phyloP scores from a whole-genome alignment of 2,888 invertebrate species.

The Spisula subtruncata region DNA sequence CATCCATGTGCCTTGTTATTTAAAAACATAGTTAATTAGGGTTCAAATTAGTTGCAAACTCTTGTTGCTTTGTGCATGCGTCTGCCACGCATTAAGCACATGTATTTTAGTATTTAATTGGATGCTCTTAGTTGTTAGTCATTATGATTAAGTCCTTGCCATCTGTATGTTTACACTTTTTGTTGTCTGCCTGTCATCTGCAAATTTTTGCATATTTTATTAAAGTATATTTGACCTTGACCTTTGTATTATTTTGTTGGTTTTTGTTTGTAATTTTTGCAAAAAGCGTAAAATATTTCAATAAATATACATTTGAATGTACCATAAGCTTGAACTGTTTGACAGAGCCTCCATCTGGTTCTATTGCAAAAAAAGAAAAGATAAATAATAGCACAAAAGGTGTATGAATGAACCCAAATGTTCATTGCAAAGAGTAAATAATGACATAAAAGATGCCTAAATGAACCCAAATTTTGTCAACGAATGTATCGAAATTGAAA shows the following conservation, averaged over 20 bases:
- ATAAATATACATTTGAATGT: neutral
- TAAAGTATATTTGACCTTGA: neutral
- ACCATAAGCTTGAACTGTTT: neutral
- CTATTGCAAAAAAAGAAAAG: neutral
- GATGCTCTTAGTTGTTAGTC: neutral
- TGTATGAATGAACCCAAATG: neutral
- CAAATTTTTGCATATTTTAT: neutral
- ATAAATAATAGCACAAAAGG: constrained; percentile 25
- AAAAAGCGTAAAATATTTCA: constrained; percentile 5
- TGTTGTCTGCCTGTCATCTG: neutral
- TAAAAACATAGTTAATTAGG: neutral
- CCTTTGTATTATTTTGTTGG: neutral
- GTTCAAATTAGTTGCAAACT: neutral
- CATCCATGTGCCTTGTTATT: neutral
- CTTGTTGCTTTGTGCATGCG: constrained; percentile 7
- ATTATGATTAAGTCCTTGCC: neutral
- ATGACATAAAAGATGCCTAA: neutral
- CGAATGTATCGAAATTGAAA: neutral
- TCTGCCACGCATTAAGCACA: neutral
- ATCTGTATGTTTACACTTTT: neutral
- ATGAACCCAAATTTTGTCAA: neutral
- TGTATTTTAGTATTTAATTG: neutral
- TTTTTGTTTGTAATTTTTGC: neutral
- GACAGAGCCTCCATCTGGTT: neutral
- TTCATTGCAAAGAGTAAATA: neutral